Percentiles rank a stretch among this genome's conserved stretches.
Conservation (phyloP, 2,888 invertebrate species). For the Melanostoma scalare region DNA sequence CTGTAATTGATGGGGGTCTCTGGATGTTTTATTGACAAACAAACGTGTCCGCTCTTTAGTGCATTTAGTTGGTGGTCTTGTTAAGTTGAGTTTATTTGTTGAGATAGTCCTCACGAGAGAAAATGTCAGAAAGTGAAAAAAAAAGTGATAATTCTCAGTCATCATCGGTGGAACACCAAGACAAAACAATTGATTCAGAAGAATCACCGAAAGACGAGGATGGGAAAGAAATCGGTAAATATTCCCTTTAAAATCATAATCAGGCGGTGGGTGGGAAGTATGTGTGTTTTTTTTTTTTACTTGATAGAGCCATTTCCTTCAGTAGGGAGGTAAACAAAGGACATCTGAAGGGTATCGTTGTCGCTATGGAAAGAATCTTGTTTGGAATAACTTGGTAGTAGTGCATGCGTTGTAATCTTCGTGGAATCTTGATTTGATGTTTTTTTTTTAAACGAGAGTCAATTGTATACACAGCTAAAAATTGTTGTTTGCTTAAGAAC, state of each 20-base stretch:
- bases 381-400: constrained; percentile 6
- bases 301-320: background rate
- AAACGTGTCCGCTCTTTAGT: constrained; percentile 34
- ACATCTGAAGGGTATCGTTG: constrained; percentile 66
- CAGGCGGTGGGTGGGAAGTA: background rate
- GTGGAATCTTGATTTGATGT: background rate
- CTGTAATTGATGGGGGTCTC: constrained; percentile 42
- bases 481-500: too few relatives aligned
- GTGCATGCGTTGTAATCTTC: background rate
- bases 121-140: constrained; percentile 58
- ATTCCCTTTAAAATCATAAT: background rate
- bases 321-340: constrained; percentile 45
- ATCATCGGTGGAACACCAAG: constrained; percentile 45
- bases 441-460: background rate
- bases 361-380: constrained; percentile 19
- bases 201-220: constrained; percentile 1
- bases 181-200: constrained; percentile 14
- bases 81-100: constrained; percentile 26
- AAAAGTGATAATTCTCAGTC: constrained; percentile 37
- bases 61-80: constrained; percentile 19
- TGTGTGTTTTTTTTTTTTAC: background rate
- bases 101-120: constrained; percentile 8
- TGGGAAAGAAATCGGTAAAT: constrained; percentile 47
- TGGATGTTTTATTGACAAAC: constrained; percentile 50
- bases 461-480: too few relatives aligned